Percentiles rank a stretch among this genome's conserved stretches.
Evolutionary conservation across 2,888 invertebrate genomes (phyloP).

Genomic region (Euspilapteryx auroguttella): DNA sequence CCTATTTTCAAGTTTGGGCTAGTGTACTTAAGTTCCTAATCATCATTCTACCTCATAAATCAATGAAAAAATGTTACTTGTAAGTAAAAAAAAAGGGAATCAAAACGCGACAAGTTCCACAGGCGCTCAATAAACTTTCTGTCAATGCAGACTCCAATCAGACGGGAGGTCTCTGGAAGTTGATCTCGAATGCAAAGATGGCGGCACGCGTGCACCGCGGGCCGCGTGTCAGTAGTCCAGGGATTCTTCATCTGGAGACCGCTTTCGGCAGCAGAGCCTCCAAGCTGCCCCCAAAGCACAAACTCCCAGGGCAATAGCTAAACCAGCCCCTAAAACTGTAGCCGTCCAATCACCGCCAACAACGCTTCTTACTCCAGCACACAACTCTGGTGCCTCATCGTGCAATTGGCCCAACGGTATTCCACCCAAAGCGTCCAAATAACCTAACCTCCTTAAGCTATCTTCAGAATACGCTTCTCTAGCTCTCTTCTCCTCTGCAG

Average conservation of each 20-base stretch:
- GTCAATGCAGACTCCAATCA: slow-evolving; percentile 60
- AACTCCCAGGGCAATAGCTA: slow-evolving; percentile 58
- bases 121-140: slow-evolving; percentile 50
- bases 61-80: too few species aligned
- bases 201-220: slow-evolving; percentile 54
- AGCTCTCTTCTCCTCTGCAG: slow-evolving; percentile 48
- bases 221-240: slow-evolving; percentile 65
- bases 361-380: slow-evolving; percentile 54
- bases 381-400: slow-evolving; percentile 78
- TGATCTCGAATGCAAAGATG: slow-evolving; percentile 39
- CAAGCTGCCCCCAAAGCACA: slow-evolving; percentile 63
- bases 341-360: slow-evolving; percentile 63
- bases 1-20: too few species aligned
- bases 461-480: slow-evolving; percentile 62
- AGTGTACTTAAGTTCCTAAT: too few species aligned
- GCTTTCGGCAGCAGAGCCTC: slow-evolving; percentile 63
- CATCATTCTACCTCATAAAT: too few species aligned
- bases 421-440: slow-evolving; percentile 44
- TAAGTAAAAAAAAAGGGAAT: too few species aligned
- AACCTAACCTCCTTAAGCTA: slow-evolving; percentile 61
- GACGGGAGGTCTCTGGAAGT: slow-evolving; percentile 42
- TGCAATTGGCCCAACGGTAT: slow-evolving; percentile 57
- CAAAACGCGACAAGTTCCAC: too few species aligned
- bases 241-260: slow-evolving; percentile 61
- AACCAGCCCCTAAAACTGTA: slow-evolving; percentile 62